These are phyloP conservation scores for Prosopocoilus inquinatus DNA, from an alignment of 2,888 invertebrate genomes.

Conservation along the genomic window DNA sequence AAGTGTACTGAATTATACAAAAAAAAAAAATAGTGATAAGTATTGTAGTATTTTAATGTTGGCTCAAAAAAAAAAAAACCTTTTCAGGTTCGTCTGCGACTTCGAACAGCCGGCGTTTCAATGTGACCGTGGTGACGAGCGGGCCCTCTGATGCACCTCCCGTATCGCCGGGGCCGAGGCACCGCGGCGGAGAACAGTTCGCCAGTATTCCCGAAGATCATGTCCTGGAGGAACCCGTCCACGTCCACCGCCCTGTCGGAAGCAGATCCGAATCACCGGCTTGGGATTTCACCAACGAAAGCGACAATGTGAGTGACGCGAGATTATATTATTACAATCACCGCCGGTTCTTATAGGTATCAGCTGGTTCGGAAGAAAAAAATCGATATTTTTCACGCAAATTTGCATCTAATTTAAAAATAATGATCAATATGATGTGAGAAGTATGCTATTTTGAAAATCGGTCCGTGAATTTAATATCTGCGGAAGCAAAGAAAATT, in stretches of 20 bases:
- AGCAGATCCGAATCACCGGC: constrained; percentile 46
- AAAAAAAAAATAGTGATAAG: no score
- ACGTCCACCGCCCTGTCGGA: constrained; percentile 28
- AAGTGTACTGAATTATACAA: no score
- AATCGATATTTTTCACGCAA: background rate
- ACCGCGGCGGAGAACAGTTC: constrained; percentile 46
- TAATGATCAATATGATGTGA: background rate
- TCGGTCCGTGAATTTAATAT: no score
- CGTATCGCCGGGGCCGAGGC: constrained; percentile 42
- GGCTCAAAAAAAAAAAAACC: no score
- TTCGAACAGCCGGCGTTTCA: constrained; percentile 52
- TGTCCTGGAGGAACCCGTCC: constrained; percentile 48
- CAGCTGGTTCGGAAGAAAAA: no score
- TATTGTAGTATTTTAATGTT: background rate
- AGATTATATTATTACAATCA: background rate
- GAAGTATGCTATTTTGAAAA: no score
- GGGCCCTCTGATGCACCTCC: constrained; percentile 37
- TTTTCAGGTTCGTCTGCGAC: constrained; percentile 32
- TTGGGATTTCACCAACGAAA: constrained; percentile 50
- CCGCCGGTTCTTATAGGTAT: no score
- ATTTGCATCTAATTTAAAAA: background rate
- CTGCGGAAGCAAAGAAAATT: no score
- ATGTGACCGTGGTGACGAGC: constrained; percentile 52
- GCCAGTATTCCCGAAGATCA: constrained; percentile 53
- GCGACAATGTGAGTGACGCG: constrained; percentile 44